phyloP scores from a whole-genome alignment of 2,113 vertebrate species.

The Sylvilagus bachmani region DNA sequence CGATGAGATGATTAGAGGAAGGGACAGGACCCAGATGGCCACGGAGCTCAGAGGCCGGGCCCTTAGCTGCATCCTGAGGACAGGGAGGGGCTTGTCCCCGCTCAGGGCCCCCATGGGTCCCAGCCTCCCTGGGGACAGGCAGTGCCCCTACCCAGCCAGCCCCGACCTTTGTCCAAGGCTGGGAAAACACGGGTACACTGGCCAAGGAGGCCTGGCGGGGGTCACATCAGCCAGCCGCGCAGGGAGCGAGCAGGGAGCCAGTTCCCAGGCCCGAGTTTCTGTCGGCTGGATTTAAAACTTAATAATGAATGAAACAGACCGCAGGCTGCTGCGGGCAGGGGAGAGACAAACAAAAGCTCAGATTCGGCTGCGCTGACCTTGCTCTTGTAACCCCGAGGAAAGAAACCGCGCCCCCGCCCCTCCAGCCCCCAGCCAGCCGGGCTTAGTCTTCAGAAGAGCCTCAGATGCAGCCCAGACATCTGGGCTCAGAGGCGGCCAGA shows the following conservation, averaged over 20 bases:
- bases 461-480: background rate
- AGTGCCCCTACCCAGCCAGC: background rate
- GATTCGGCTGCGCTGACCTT: slow-evolving; percentile 62
- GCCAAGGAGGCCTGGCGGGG: slow-evolving; percentile 45
- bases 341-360: slow-evolving; percentile 71
- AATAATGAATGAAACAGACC: slow-evolving; percentile 73
- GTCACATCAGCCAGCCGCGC: slow-evolving; percentile 53
- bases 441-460: background rate
- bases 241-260: slow-evolving; percentile 55
- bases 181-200: slow-evolving; percentile 68
- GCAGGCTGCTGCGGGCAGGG: slow-evolving; percentile 66
- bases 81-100: background rate
- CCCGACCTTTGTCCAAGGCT: background rate
- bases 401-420: background rate
- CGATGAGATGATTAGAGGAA: background rate
- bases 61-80: background rate
- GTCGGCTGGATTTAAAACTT: slow-evolving; percentile 73
- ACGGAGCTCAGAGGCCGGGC: background rate
- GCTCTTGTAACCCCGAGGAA: slow-evolving; percentile 61
- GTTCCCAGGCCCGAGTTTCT: slow-evolving; percentile 65
- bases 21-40: background rate
- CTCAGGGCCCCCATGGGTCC: fast-evolving
- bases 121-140: slow-evolving; percentile 10
- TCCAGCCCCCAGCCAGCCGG: background rate
- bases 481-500: background rate